Evolutionary conservation across 2,888 invertebrate genomes (phyloP), one percentile per base, ranked within the genome.

Genomic region (Neoitamus cyanurus): DNA sequence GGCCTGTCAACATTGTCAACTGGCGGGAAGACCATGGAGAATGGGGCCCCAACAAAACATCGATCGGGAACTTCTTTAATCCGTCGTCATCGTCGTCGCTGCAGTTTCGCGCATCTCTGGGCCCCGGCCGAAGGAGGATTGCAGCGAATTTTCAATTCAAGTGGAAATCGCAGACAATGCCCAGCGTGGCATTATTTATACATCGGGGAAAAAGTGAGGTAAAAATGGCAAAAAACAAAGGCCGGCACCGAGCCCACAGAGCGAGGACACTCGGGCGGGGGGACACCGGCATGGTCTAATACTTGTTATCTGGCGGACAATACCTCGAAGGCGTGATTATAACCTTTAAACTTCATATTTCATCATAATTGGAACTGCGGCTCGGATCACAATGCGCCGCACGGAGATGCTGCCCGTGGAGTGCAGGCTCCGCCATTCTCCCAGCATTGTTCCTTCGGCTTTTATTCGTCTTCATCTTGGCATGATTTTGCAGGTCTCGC

Each of bases 271-370:
- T 73, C 15, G 1, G 69, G 30, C 11, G 1, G 34, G 70, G 7
- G 36, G 73, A 15, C 20, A 15, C 36, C 31, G 37, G 34, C 34
- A 34, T 15, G 31, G 31, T 73, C 73, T 73, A 73, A 73, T 73
- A 73, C 73, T 73, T 73, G 73, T 34, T 77, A 77, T 46, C 77
- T 46, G 30, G 42, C 42, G 77, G 77, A 77, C 77, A 77, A 77
- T 77, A 77, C 77, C 77, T 77, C 36, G 42, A 46, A 77, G 77
- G 77, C 77, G 77, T 77, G 77, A 77, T 42, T 77, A 77, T 77
- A 77, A 77, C 77, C 77, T 73, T 73, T 77, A 77, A 77, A 77
- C 77, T 77, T 77, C 77, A 77, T 77, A 77, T 77, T 77, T 77
- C 77, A 77, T 77, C 77, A 77, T 77, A 77, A 77, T 77, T 77